Evolutionary conservation across 2,888 invertebrate genomes (phyloP), one percentile per base, ranked within the genome.

Genomic region (Rhabditoides inermis): DNA sequence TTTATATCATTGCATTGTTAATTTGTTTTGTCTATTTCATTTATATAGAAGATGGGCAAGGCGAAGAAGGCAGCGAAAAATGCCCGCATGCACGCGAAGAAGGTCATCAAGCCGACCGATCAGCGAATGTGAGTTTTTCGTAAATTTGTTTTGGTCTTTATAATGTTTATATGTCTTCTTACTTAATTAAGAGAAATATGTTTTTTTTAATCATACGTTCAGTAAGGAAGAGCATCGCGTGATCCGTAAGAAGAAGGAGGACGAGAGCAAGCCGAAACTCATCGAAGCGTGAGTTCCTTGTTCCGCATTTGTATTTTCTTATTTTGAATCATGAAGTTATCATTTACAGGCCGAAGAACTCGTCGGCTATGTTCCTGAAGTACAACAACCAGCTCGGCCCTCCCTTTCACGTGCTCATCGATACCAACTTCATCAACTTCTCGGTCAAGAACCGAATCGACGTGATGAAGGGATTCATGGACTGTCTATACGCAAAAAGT

Each of bases 361-460:
- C 76, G 15, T 91, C 94, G 0, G 95, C 95, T 0, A 79, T 98
- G 64, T 98, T 94, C 79, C 94, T 98, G 76, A 86, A 90, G 77
- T 98, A 95, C 78, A 98, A 98, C 78, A 92, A 88, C 0, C 94
- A 95, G 77, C 81, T 99, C 18, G 98, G 98, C 0, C 98, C 98
- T 1, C 98, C 98, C 0, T 99, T 91, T 77, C 95, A 94, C 76
- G 85, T 99, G 37, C 81, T 99, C 18, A 77, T 94, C 3, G 98
- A 99, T 76, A 99, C 98, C 2, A 99, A 99, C 80, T 99, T 99
- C 75, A 86, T 99, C 7, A 98, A 99, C 77, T 95, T 98, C 76
- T 89, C 94, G 5, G 90, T 99, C 37, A 91, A 92, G 78, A 91
- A 90, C 77, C 94, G 95, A 81, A 80, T 99, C 61, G 98, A 99